Evolutionary conservation across 2,113 vertebrate species (phyloP), one percentile per base, ranked within the genome.

Genomic region (Brachyhypopomus occidentalis): DNA sequence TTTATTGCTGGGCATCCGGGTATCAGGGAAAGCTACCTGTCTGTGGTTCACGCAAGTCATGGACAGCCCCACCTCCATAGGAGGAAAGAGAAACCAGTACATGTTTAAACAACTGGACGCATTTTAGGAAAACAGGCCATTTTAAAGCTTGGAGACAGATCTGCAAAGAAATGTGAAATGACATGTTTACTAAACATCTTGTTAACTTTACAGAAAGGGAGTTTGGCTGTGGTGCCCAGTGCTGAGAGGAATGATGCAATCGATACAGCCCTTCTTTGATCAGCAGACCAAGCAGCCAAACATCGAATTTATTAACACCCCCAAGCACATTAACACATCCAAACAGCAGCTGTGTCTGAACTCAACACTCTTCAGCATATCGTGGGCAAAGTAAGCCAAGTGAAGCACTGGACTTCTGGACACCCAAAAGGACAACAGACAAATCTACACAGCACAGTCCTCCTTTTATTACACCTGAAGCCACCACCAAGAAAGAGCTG

Each of bases 271-370:
- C 86, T 89, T 90, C 88, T 88, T 88, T 92, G 89, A 93, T 92
- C 88, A 92, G 91, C 91, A 89, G 88, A 84, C 90, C 90, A 89
- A 89, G 88, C 86, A 86, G 86, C 89, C 88, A 88, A 91, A 90
- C 90, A 89, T 84, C 88, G 89, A 91, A 88, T 88, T 90, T 86
- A 91, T 90, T 87, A 80, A 86, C 89, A 88, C 84, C 81, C 85
- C 60, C 84, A 4, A 41, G 69, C 73, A 63, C 72, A 73, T 81
- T 56, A 73, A 74, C 72, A 84, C 56, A 75, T 72, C 67, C 58
- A 72, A 20, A 48, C 67, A 80, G 45, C 55, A 55, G 36, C 75
- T 79, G 66, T 36, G 34, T 36, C 52, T 72, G 79, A 80, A 67
- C 67, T 82, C 66, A 58, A 58, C 55, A 22, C 62, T 62, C 45